A percentile compares a stretch with the other conserved stretches of the same genome.
Evolutionary conservation across 2,888 invertebrate species (phyloP).

Genomic region (Ligdia adustata): DNA sequence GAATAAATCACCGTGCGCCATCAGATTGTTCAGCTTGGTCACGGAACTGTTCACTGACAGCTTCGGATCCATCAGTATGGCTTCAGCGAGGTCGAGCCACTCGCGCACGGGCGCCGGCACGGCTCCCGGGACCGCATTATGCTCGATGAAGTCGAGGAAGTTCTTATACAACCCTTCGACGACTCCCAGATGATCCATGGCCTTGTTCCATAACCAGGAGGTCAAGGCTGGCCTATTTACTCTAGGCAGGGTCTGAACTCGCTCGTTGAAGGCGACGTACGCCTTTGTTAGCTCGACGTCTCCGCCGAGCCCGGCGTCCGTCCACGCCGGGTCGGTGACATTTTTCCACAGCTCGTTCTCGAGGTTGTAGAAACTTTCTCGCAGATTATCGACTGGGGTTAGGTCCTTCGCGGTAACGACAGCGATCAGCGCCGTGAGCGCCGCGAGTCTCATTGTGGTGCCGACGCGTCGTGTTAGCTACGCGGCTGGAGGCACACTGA

Average conservation of each 20-base stretch:
- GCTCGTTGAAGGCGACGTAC: conserved; percentile 83
- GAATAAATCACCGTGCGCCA: conserved; percentile 86
- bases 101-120: conserved; percentile 65
- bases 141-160: conserved; percentile 85
- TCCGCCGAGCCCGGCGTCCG: conserved; percentile 63
- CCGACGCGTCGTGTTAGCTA: conserved; percentile 45
- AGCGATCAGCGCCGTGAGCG: conserved; percentile 61
- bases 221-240: conserved; percentile 54
- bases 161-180: conserved; percentile 87
- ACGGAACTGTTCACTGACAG: conserved; percentile 83
- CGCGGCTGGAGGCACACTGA: conserved; percentile 63
- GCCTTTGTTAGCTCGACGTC: conserved; percentile 84
- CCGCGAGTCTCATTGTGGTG: conserved; percentile 61
- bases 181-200: conserved; percentile 84
- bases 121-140: conserved; percentile 65
- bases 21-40: conserved; percentile 83
- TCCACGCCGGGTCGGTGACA: conserved; percentile 68
- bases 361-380: conserved; percentile 83
- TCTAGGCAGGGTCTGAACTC: conserved; percentile 64
- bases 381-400: conserved; percentile 83
- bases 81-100: conserved; percentile 86
- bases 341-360: conserved; percentile 82
- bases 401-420: conserved; percentile 56
- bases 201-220: conserved; percentile 86
- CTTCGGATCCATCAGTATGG: conserved; percentile 86